A percentile compares a stretch with the other conserved stretches of the same genome.
Conservation (phyloP, 2,113 vertebrate species). For the Nothobranchius furzeri region DNA sequence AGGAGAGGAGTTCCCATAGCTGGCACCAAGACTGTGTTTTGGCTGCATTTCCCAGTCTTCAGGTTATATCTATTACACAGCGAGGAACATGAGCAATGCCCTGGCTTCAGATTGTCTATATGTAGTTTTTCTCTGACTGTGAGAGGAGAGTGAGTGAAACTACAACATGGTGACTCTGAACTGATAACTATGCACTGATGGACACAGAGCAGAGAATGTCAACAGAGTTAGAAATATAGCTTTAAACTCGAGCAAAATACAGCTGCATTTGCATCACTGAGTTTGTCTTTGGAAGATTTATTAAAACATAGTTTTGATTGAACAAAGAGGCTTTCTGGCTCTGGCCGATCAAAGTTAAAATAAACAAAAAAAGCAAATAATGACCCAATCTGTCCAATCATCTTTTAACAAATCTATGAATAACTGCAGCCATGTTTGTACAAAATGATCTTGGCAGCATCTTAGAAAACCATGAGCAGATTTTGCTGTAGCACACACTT, state of each 20-base stretch:
- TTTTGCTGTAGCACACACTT: slow-evolving; percentile 35
- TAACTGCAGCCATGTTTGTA: not conserved
- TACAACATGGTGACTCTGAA: slow-evolving; percentile 42
- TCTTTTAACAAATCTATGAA: no score
- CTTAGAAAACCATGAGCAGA: slow-evolving; percentile 35
- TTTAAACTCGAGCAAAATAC: not conserved
- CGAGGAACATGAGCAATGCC: slow-evolving; percentile 59
- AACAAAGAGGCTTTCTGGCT: not conserved
- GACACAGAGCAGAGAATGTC: slow-evolving; percentile 2
- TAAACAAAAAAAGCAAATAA: not conserved
- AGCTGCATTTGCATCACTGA: not conserved
- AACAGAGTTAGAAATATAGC: not conserved
- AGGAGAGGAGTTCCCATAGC: no score
- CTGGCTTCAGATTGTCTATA: slow-evolving; percentile 36
- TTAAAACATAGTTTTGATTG: slow-evolving; percentile 4
- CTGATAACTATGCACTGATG: slow-evolving; percentile 9
- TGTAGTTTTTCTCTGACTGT: slow-evolving; percentile 32
- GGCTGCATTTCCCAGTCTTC: no score
- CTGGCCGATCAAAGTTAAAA: not conserved
- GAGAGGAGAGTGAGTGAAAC: slow-evolving; percentile 54
- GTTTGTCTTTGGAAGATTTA: not conserved
- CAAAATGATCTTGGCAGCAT: slow-evolving; percentile 35
- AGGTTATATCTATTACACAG: slow-evolving; percentile 2
- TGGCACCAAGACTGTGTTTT: no score
- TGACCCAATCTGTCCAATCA: not conserved